Base-by-base conservation (phyloP, 2,888 invertebrate species). In the Ceriagrion tenellum region DNA sequence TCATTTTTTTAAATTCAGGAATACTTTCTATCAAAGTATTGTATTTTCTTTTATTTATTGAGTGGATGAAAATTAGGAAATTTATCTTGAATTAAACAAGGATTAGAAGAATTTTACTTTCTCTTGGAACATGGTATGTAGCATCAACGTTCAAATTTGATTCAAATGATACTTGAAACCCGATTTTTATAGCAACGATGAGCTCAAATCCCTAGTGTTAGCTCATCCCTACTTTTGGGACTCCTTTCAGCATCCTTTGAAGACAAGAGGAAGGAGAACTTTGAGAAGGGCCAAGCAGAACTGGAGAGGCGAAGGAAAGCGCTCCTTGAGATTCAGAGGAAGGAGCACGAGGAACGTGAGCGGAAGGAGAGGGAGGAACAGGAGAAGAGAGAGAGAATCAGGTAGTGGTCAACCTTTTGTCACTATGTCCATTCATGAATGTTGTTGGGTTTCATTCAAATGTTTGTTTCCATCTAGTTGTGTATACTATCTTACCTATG, bases 221-320 rank as follows among this genome's bases (percentile, higher is more conserved):
- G n/a, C n/a, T n/a, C n/a, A n/a, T n/a, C n/a, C n/a, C n/a, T n/a
- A n/a, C n/a, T n/a, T n/a, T n/a, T n/a, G n/a, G n/a, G n/a, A n/a
- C n/a, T n/a, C n/a, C 47, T 95, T 95, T 96, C 96, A 96, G 96
- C 96, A 55, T 97, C 99, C 0, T 99, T 99, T 97, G 99, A 99
- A 96, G 99, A 99, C 96, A 99, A 99, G 96, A 97, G 99, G 6
- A 98, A 99, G 96, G 99, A 99, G 97, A 99, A 99, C 97, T 99
- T 99, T 97, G 99, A 99, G 96, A 98, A 99, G 96, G 99, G 99
- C 0, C 99, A 99, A 97, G 99, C 99, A 0, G 99, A 99, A 97
- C 97, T 99, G 95, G 99, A 99, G 96, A 97, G 99, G 63, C 97
- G 99, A 89, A 97, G 99, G 56, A 98, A 99, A 96, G 98, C 99